Conservation (phyloP, 2,797 vertebrate species). For the Ctenopoma kingsleyae region DNA sequence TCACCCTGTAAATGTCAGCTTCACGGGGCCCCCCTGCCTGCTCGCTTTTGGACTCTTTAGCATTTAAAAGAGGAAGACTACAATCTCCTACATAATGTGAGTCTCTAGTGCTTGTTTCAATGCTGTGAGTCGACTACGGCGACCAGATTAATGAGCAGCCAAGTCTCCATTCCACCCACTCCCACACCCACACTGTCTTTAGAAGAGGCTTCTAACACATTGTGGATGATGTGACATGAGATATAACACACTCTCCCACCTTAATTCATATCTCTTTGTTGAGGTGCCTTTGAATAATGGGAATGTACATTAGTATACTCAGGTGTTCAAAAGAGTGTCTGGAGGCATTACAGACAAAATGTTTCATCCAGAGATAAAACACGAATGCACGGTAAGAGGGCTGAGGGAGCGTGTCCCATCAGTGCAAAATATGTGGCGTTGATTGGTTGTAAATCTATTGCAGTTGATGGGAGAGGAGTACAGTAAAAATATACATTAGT, state of each 20-base stretch:
- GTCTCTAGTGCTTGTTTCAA: conserved; percentile 22
- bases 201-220: conserved; percentile 52
- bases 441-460: conserved; percentile 50
- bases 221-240: conserved; percentile 59
- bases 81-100: conserved; percentile 4
- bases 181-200: conserved; percentile 64
- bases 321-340: conserved; percentile 54
- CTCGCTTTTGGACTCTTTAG: conserved; percentile 15
- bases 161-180: conserved; percentile 57
- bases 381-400: conserved; percentile 35
- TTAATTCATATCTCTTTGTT: conserved; percentile 58
- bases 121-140: conserved; percentile 23
- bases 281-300: conserved; percentile 66
- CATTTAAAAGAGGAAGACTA: conserved; percentile 37
- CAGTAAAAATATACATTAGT: background rate
- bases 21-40: background rate
- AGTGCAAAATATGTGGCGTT: conserved; percentile 24
- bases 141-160: conserved; percentile 66
- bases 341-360: conserved; percentile 61
- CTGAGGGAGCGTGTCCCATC: conserved; percentile 20
- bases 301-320: conserved; percentile 56
- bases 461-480: conserved; percentile 9
- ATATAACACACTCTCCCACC: conserved; percentile 59
- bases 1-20: conserved; percentile 30
- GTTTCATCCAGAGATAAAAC: conserved; percentile 63